Evolutionary conservation across 2,113 vertebrate genomes (phyloP).

Genomic region (Myocastor coypus): DNA sequence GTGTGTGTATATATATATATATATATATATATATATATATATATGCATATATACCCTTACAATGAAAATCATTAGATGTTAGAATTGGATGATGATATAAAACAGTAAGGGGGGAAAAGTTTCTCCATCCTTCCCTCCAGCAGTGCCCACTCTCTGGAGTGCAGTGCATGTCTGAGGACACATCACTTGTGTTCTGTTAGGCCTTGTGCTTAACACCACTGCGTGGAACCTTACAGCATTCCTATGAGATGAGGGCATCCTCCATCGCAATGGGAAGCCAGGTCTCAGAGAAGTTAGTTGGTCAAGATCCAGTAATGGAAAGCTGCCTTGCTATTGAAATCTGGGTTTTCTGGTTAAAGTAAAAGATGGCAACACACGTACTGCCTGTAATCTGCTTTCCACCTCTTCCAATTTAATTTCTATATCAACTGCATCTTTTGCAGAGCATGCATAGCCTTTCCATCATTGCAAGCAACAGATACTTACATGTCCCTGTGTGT

Average conservation of each 20-base stretch:
- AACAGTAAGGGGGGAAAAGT: background rate
- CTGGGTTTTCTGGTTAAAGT: background rate
- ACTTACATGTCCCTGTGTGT: background rate
- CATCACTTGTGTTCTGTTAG: background rate
- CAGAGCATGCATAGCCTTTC: background rate
- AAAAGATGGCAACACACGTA: background rate
- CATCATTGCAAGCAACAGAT: background rate
- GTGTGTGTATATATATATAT: too few relatives aligned
- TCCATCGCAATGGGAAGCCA: background rate
- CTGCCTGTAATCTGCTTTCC: background rate
- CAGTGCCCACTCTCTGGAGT: background rate
- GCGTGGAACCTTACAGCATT: background rate
- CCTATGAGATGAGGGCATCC: background rate
- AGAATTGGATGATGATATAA: background rate
- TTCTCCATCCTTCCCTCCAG: background rate
- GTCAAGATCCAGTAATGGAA: background rate
- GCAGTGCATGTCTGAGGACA: background rate
- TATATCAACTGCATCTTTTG: conserved; percentile 3
- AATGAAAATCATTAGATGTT: background rate
- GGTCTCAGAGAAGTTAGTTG: background rate
- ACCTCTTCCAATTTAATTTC: background rate
- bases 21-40: background rate
- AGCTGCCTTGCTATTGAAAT: background rate
- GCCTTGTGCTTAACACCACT: background rate
- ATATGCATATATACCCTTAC: background rate